Evolutionary conservation across 2,113 vertebrate genomes (phyloP).

Genomic region (Phrynosoma blainvillii): DNA sequence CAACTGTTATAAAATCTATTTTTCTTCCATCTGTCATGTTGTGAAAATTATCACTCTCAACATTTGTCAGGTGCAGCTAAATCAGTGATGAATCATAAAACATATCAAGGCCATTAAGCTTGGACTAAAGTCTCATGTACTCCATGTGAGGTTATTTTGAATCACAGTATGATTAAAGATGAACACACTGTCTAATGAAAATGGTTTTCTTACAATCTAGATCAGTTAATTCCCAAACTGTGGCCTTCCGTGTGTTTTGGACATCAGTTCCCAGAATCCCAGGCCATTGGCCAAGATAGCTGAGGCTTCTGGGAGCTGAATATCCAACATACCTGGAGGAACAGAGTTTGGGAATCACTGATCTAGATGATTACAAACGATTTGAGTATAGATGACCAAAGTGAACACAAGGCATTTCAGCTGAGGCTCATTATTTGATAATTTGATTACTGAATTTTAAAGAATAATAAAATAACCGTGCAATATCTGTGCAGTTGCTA

Average conservation of each 20-base stretch:
- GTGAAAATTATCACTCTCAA: background rate
- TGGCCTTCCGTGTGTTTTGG: background rate
- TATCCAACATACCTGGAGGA: no score
- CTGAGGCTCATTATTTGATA: background rate
- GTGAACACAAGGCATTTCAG: background rate
- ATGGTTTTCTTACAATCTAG: background rate
- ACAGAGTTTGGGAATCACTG: no score
- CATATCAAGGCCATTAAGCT: background rate
- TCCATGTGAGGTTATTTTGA: background rate
- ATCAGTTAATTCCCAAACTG: no score
- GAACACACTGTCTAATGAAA: background rate
- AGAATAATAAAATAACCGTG: background rate
- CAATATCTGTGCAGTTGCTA: background rate
- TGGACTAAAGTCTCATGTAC: background rate
- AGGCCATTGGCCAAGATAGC: no score
- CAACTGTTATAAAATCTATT: conserved; percentile 10
- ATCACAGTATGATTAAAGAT: conserved; percentile 7
- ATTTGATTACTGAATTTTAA: background rate
- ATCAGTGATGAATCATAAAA: conserved; percentile 2
- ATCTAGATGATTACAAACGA: background rate
- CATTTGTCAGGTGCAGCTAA: conserved; percentile 7
- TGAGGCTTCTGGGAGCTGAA: no score
- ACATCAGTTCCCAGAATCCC: background rate
- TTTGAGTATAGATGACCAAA: background rate
- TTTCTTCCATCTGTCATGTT: background rate